Evolutionary conservation across 1,140 invertebrate genomes (phyloP).

Genomic region (Antheraea pernyi): DNA sequence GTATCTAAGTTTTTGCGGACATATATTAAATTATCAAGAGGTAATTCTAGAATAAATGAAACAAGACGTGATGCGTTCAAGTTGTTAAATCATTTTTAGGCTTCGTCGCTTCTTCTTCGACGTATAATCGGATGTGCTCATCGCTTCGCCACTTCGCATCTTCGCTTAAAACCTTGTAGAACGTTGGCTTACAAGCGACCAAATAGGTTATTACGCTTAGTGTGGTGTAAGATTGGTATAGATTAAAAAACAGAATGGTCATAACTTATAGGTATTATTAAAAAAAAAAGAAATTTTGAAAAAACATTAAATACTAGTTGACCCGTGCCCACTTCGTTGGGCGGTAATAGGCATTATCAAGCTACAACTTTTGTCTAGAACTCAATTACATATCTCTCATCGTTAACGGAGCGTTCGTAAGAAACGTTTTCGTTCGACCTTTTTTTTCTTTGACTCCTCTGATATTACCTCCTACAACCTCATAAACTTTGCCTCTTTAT

Average conservation of each 20-base stretch:
- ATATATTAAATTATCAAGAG: too few relatives aligned
- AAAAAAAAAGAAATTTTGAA: not conserved
- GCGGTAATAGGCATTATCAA: too few relatives aligned
- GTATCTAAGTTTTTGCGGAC: too few relatives aligned
- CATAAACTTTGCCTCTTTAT: too few relatives aligned
- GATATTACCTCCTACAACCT: too few relatives aligned
- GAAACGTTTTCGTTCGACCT: too few relatives aligned
- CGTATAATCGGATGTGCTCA: constrained; percentile 5
- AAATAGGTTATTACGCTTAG: constrained; percentile 14
- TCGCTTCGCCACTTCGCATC: constrained; percentile 8
- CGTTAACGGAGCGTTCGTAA: too few relatives aligned
- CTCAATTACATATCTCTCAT: too few relatives aligned
- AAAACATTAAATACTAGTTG: too few relatives aligned
- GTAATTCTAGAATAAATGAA: not conserved
- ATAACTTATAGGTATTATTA: not conserved
- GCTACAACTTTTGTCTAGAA: too few relatives aligned
- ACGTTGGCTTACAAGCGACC: constrained; percentile 1
- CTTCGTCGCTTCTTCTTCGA: constrained; percentile 2
- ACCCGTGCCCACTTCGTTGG: too few relatives aligned
- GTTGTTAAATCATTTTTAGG: not conserved
- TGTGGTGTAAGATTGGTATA: constrained; percentile 5
- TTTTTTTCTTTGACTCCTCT: too few relatives aligned
- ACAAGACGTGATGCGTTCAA: not conserved
- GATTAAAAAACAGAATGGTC: not conserved
- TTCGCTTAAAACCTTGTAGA: not conserved